Evolutionary conservation across 2,113 vertebrate species (phyloP).

Genomic region (Polypterus bichir): DNA sequence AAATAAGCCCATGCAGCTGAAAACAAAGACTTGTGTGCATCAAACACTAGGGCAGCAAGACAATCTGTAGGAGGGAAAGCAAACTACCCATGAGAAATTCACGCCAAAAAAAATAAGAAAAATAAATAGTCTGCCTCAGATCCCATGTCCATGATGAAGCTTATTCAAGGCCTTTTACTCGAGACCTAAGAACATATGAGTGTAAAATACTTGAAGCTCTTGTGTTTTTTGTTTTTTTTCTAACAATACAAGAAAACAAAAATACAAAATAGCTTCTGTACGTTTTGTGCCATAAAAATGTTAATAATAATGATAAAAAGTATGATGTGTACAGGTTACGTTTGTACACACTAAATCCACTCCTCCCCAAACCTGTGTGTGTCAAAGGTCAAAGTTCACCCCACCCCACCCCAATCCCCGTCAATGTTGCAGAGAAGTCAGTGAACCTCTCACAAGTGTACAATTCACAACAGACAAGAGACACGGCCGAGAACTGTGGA

Average conservation of each 20-base stretch:
- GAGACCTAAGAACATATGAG: neutral
- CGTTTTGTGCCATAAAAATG: constrained; percentile 2
- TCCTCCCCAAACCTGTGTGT: constrained; percentile 33
- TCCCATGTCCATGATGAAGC: neutral
- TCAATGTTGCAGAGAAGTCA: constrained; percentile 24
- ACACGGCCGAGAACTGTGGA: constrained; percentile 39
- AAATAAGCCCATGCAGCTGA: no score
- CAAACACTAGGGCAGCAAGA: no score
- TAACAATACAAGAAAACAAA: neutral
- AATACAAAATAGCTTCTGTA: constrained; percentile 2
- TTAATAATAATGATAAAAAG: constrained; percentile 4
- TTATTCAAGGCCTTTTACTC: neutral
- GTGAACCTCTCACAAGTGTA: constrained; percentile 27
- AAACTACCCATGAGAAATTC: no score
- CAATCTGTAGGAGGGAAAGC: no score
- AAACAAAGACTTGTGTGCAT: no score
- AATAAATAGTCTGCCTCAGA: neutral
- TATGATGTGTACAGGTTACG: constrained; percentile 14
- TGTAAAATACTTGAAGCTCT: constrained; percentile 1
- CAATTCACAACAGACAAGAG: constrained; percentile 39
- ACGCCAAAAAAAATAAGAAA: no score
- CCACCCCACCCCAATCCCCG: neutral
- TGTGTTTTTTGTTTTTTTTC: constrained; percentile 24
- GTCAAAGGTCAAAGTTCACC: neutral
- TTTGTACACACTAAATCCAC: constrained; percentile 46